Conservation (phyloP, 2,113 vertebrate species). For the Lycocorax pyrrhopterus region DNA sequence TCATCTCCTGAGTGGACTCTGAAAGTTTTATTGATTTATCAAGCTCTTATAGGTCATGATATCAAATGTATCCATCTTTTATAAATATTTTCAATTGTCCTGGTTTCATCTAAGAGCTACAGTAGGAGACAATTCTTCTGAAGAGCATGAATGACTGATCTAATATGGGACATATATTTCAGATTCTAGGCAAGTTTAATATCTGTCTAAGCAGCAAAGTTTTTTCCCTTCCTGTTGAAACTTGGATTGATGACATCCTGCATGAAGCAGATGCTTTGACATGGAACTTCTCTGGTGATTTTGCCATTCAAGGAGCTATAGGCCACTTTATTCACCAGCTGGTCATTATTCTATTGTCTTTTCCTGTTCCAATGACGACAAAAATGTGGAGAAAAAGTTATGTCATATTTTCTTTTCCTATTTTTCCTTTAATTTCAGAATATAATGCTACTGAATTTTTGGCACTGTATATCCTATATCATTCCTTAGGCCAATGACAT, state of each 20-base stretch:
- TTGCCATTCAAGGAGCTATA: not conserved
- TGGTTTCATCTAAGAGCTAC: not conserved
- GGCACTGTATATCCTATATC: not conserved
- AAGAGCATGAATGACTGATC: not conserved
- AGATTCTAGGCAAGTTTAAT: conserved; percentile 7
- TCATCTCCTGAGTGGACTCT: not conserved
- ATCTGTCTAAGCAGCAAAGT: not conserved
- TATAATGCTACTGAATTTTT: not conserved
- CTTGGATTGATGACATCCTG: not conserved
- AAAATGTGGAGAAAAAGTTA: not conserved
- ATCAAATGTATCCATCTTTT: not conserved
- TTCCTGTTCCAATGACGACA: not conserved
- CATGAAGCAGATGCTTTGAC: not conserved
- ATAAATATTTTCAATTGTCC: not conserved
- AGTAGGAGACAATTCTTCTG: not conserved
- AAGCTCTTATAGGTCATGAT: not conserved
- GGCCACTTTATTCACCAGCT: not conserved
- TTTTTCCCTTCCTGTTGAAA: not conserved
- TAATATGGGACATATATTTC: not conserved
- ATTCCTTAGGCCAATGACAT: not conserved
- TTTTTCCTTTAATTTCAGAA: not conserved
- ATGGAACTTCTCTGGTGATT: not conserved
- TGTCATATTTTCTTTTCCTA: not conserved
- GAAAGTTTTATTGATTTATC: not conserved
- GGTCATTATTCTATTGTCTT: not conserved